Evolutionary conservation across 2,113 vertebrate species (phyloP).

Genomic region (Malurus elegans): DNA sequence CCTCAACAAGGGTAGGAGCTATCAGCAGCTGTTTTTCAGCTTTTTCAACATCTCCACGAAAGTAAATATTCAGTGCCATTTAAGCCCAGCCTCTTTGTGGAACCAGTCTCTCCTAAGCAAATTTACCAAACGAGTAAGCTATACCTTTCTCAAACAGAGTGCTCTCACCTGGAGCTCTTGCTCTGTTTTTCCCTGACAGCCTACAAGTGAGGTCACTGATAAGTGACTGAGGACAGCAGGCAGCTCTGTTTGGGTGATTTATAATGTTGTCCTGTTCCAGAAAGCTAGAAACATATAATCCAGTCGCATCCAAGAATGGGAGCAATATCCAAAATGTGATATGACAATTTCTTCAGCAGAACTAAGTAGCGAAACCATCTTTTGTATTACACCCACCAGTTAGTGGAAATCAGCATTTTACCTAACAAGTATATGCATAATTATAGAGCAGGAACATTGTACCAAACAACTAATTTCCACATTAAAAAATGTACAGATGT

Average conservation of each 20-base stretch:
- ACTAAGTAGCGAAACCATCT: background rate
- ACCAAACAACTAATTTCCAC: background rate
- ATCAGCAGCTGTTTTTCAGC: background rate
- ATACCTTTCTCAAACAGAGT: background rate
- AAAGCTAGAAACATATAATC: background rate
- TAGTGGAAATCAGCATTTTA: background rate
- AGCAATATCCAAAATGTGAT: background rate
- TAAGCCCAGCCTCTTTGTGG: background rate
- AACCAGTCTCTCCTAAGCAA: background rate
- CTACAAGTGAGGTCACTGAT: background rate
- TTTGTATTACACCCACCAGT: background rate
- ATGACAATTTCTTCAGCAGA: background rate
- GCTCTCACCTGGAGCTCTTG: background rate
- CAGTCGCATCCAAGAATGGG: background rate
- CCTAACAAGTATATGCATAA: background rate
- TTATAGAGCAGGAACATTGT: background rate
- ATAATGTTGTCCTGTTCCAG: background rate
- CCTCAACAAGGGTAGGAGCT: background rate
- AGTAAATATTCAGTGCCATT: background rate
- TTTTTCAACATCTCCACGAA: background rate
- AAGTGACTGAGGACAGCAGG: background rate
- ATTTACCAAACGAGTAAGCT: background rate
- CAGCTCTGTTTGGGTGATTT: background rate
- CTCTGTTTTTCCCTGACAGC: background rate
- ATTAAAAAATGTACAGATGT: background rate